phyloP scores from a whole-genome alignment of 2,888 invertebrate species.

The Esperia sulphurella region DNA sequence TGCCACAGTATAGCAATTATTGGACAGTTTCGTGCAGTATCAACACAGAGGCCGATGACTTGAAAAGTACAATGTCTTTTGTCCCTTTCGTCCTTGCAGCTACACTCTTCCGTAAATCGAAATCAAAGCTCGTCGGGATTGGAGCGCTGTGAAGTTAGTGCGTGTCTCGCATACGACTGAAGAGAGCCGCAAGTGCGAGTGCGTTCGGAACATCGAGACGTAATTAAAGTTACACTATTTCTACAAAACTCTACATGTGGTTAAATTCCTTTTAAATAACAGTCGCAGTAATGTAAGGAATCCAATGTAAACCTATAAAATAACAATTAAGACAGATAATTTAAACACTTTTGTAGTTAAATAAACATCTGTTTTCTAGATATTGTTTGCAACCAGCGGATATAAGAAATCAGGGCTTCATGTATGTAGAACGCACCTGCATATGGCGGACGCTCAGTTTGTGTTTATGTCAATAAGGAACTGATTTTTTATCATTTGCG shows the following conservation, averaged over 20 bases:
- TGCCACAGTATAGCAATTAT: constrained; percentile 56
- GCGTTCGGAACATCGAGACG: constrained; percentile 36
- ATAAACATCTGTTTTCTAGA: too few relatives aligned
- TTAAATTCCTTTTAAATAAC: too few relatives aligned
- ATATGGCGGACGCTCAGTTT: constrained; percentile 78
- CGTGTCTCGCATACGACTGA: constrained; percentile 39
- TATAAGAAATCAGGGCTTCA: constrained; percentile 7
- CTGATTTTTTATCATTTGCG: constrained; percentile 75
- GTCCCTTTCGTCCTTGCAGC: constrained; percentile 55
- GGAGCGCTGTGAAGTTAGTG: constrained; percentile 59
- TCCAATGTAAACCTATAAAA: too few relatives aligned
- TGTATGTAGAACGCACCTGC: constrained; percentile 69
- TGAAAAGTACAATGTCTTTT: constrained; percentile 52
- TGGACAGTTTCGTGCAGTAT: constrained; percentile 55
- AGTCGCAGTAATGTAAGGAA: too few relatives aligned
- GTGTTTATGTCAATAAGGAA: constrained; percentile 79
- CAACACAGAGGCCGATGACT: constrained; percentile 74
- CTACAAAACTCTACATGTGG: too few relatives aligned
- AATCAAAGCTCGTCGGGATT: constrained; percentile 77
- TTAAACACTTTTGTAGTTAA: too few relatives aligned
- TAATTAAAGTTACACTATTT: background rate
- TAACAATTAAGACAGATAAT: too few relatives aligned
- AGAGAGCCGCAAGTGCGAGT: constrained; percentile 40
- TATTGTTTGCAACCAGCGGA: background rate
- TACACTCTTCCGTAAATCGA: constrained; percentile 77